phyloP scores from a whole-genome alignment of 1,140 invertebrate species.

The Atta cephalotes region DNA sequence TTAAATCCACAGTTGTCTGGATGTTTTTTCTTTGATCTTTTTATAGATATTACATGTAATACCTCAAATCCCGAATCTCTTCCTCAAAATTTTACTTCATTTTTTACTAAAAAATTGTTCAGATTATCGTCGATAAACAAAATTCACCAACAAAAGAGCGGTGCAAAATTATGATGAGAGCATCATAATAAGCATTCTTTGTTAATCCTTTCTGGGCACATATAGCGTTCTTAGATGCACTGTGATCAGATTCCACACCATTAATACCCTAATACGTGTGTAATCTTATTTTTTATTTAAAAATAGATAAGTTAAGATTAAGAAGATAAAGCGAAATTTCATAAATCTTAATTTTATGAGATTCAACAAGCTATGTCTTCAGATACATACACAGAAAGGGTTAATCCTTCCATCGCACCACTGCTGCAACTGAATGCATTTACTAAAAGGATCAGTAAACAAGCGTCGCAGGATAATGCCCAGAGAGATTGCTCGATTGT shows the following conservation, averaged over 20 bases:
- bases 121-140: conserved; percentile 1
- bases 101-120: not conserved
- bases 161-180: conserved; percentile 39
- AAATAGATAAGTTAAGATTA: conserved; percentile 22
- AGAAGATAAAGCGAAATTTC: conserved; percentile 21
- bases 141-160: conserved; percentile 55
- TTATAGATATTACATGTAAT: not conserved
- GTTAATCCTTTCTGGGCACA: conserved; percentile 40
- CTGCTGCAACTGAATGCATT: conserved; percentile 23
- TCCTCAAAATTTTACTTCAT: conserved; percentile 22
- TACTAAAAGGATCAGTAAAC: conserved; percentile 45
- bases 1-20: not conserved
- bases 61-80: conserved; percentile 19
- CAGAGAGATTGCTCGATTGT: conserved; percentile 42
- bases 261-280: not conserved
- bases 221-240: conserved; percentile 10
- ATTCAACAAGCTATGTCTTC: not conserved
- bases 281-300: conserved; percentile 19
- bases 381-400: conserved; percentile 19
- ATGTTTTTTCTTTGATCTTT: not conserved
- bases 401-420: conserved; percentile 28
- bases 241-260: conserved; percentile 15
- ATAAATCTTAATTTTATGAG: conserved; percentile 12
- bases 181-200: conserved; percentile 21
- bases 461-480: conserved; percentile 54